phyloP scores from a whole-genome alignment of 2,113 vertebrate genomes.

The Psittacara wagleri region DNA sequence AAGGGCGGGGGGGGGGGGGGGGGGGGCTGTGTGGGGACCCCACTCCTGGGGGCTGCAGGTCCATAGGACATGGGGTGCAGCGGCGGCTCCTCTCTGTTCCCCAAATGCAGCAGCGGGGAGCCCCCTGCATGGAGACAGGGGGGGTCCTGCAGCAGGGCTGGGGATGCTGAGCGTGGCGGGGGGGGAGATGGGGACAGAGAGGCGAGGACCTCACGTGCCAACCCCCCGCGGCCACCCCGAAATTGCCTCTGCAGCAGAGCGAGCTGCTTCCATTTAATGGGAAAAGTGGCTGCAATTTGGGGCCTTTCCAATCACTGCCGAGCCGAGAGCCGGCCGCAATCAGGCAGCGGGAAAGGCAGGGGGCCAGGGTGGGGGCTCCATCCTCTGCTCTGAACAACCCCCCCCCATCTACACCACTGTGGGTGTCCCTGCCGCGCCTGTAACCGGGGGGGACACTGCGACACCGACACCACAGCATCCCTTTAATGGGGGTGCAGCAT shows the following conservation, averaged over 20 bases:
- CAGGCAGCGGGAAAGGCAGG: background rate
- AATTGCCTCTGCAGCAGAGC: constrained; percentile 54
- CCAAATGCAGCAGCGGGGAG: background rate
- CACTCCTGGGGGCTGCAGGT: background rate
- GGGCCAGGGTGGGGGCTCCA: background rate
- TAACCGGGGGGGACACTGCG: accelerated
- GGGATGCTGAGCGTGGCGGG: too few species aligned
- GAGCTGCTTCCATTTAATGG: constrained; percentile 21
- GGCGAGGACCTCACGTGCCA: background rate
- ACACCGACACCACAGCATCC: background rate
- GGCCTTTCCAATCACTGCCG: background rate
- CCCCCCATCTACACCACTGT: background rate
- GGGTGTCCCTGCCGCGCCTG: accelerated
- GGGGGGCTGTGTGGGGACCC: background rate
- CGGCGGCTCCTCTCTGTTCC: background rate
- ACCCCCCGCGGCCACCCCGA: background rate
- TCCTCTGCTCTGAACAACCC: background rate
- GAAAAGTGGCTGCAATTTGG: constrained; percentile 64
- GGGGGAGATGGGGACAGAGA: background rate
- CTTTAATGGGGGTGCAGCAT: background rate
- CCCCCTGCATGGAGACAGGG: too few species aligned
- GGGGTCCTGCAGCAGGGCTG: background rate
- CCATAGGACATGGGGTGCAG: background rate
- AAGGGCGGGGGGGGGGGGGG: too few species aligned
- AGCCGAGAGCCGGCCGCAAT: background rate